Evolutionary conservation across 2,888 invertebrate genomes (phyloP), one percentile per base, ranked within the genome.

Genomic region (Seira musarum): DNA sequence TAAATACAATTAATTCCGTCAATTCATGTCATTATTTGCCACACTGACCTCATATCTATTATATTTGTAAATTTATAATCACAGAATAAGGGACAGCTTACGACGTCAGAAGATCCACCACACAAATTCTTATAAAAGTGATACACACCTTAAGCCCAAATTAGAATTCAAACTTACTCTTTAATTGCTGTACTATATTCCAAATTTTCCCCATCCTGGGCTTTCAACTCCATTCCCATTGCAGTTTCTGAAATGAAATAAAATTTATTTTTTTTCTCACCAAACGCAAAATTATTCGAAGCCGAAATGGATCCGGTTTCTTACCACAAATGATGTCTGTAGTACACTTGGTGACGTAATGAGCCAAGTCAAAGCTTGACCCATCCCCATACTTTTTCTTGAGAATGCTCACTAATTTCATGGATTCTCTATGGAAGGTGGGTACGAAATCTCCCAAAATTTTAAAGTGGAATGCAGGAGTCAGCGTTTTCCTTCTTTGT

Each of bases 201-300:
- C 19, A 89, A 87, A n/a, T 88, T 87, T 13, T 85, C 85, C 74
- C 89, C 88, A 0, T 85, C 87, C 78, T 90, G 90, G 0, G 90
- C 89, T 64, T 89, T 88, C 0, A 90, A 83, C 0, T 88, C 87
- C 74, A 88, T 88, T 1, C 90, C 90, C 90, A 90, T 90, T 0
- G 89, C 88, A 65, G 88, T 89, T 24, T 88, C 90, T 90, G 69
- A 15, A 81, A n/a, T 30, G 5, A 63, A 63, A 6, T 21, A 63
- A 46, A 30, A 40, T 40, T 49, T n/a, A 2, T 13, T 49, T n/a
- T 15, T n/a, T 49, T 49, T n/a, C n/a, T n/a, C n/a, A n/a, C n/a
- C n/a, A n/a, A n/a, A n/a, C n/a, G n/a, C n/a, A n/a, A n/a, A n/a
- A n/a, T n/a, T n/a, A n/a, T n/a, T n/a, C n/a, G n/a, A n/a, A n/a